phyloP scores from a whole-genome alignment of 2,113 vertebrate genomes.

The Protobothrops mucrosquamatus region DNA sequence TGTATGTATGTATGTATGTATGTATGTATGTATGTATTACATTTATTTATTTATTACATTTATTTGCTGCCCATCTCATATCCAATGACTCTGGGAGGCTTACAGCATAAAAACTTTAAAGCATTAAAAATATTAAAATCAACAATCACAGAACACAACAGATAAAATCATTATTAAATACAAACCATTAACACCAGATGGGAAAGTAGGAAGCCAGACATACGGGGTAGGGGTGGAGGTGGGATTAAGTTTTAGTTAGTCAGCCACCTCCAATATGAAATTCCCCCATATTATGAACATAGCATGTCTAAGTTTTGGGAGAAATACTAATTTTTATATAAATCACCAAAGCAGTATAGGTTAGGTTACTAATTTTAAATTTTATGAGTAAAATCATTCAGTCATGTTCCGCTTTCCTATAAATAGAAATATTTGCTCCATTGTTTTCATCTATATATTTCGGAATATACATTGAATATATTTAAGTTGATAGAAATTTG shows the following conservation, averaged over 20 bases:
- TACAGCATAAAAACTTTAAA: background rate
- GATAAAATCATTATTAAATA: background rate
- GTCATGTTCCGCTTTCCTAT: background rate
- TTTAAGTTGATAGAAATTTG: background rate
- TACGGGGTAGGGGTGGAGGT: background rate
- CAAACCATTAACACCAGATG: background rate
- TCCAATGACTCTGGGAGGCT: background rate
- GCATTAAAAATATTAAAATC: background rate
- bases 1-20: background rate
- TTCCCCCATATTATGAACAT: background rate
- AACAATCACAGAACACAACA: background rate
- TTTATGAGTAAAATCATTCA: background rate
- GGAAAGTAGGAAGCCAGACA: background rate
- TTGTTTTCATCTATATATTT: background rate
- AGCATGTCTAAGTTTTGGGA: background rate
- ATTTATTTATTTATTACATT: background rate
- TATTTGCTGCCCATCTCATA: background rate
- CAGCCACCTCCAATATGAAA: background rate
- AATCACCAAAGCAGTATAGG: background rate
- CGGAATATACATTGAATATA: background rate
- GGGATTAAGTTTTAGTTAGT: background rate
- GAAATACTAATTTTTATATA: background rate
- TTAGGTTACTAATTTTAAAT: background rate
- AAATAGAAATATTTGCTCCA: background rate
- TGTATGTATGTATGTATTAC: background rate